Evolutionary conservation across 1,140 invertebrate species (phyloP), one percentile per base, ranked within the genome.

Genomic region (Bombus turneri): DNA sequence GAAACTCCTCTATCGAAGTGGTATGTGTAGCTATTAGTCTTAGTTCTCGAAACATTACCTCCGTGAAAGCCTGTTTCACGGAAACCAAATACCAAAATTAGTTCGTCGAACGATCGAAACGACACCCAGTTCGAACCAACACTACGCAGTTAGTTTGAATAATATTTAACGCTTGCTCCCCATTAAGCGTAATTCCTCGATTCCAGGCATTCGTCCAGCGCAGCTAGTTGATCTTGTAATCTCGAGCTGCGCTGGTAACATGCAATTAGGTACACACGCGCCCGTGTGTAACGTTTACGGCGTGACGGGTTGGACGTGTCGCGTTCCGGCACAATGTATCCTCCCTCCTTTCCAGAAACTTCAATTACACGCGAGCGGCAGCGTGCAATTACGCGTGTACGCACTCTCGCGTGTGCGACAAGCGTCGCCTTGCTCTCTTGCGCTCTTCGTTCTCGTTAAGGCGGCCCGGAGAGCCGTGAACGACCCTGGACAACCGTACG

Each of bases 311-410:
- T 31, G 59, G 39, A 68, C 39, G 64, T 34, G 62, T 68, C 62
- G 64, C 37, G 68, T 59, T 59, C 62, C 41, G 31, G 31, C 75
- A 83, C 73, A 68, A 53, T 83, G 62, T 68, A 28, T 28, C 10
- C 47, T 53, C 41, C 28, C 78, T 39, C 18, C 37, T 83, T 78
- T 68, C 47, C 64, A 69, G 47, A 78, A 78, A 83, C 64, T 78
- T 83, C 74, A 78, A 83, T 83, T 83, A 78, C 47, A 28, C 73
- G 31, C 18, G 43, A 59, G 76, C 74, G 66, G 59, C 28, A 68
- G 41, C 34, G 64, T 53, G 47, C 47, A 78, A 66, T 83, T 83
- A 83, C 31, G 39, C 39, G 69, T 47, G 64, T 68, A 80, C 78
- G 64, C 66, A 34, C n/a, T 43, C 31, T 53, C 64, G 47, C 18